Percentiles rank a stretch among this genome's conserved stretches.
Evolutionary conservation across 2,797 vertebrate species (phyloP).

Genomic region (Agapornis canus): DNA sequence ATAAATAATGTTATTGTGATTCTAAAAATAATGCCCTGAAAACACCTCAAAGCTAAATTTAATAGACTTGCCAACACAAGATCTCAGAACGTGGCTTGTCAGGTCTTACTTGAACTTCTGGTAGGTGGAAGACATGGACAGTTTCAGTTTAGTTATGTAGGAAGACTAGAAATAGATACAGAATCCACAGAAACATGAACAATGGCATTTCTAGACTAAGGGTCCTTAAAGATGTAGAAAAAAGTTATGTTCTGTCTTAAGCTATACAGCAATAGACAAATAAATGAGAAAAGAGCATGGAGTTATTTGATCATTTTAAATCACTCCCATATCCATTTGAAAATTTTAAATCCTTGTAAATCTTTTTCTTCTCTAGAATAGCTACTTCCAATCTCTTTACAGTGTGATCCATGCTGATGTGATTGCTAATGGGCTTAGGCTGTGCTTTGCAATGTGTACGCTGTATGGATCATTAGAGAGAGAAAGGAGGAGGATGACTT

Average conservation of each 20-base stretch:
- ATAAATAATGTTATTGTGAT: constrained; percentile 26
- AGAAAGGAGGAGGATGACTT: constrained; percentile 23
- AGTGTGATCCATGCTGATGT: constrained; percentile 3
- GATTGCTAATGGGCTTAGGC: constrained; percentile 33
- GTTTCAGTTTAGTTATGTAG: neutral
- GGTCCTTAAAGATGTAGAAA: neutral
- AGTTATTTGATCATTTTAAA: constrained; percentile 12
- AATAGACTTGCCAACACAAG: neutral
- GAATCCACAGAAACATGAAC: neutral
- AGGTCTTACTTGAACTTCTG: neutral
- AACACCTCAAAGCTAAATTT: constrained; percentile 22
- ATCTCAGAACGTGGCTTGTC: neutral
- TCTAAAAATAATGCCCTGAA: constrained; percentile 46
- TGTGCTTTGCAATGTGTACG: neutral
- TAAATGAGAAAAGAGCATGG: neutral
- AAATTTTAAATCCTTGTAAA: constrained; percentile 35
- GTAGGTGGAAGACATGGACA: neutral
- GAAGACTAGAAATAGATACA: constrained; percentile 18
- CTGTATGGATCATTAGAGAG: constrained; percentile 25
- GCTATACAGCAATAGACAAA: neutral
- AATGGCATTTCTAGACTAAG: neutral
- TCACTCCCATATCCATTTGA: neutral
- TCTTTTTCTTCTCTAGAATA: constrained; percentile 11
- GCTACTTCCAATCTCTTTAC: constrained; percentile 1
- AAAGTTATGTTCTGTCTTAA: neutral